Conservation (phyloP, 2,888 invertebrate genomes). For the Anoncus sp. region DNA sequence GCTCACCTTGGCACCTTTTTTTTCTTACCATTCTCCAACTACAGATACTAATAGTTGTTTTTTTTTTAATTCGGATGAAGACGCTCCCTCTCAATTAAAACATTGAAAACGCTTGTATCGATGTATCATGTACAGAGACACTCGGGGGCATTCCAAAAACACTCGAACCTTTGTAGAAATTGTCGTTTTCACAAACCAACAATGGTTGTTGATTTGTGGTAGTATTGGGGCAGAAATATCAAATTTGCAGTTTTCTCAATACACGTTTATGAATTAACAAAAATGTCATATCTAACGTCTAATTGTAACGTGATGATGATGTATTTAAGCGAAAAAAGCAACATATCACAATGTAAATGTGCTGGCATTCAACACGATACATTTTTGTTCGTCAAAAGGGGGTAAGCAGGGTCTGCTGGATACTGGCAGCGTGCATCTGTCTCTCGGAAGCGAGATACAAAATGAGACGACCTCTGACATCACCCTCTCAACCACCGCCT, state of each 20-base stretch:
- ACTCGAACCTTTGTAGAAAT: too few species aligned
- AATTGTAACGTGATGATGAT: too few species aligned
- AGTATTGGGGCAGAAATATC: too few species aligned
- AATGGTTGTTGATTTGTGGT: too few species aligned
- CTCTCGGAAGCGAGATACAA: slow-evolving; percentile 78
- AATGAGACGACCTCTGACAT: slow-evolving; percentile 78
- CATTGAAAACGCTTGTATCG: neutral
- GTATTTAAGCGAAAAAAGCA: neutral
- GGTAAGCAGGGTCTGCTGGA: slow-evolving; percentile 73
- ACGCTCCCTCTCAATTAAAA: neutral
- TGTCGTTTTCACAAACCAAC: too few species aligned
- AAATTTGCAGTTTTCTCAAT: too few species aligned
- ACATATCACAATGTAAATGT: neutral
- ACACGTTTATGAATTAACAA: too few species aligned
- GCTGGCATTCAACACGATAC: neutral
- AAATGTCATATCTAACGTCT: too few species aligned
- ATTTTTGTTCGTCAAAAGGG: slow-evolving; percentile 65
- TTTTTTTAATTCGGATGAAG: neutral
- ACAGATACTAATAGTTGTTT: neutral
- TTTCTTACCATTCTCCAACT: slow-evolving; percentile 2
- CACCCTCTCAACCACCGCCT: slow-evolving; percentile 76
- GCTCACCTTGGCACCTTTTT: slow-evolving; percentile 47
- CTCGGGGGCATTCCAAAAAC: too few species aligned
- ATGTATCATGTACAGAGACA: too few species aligned
- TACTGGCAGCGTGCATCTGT: slow-evolving; percentile 72